A percentile compares a stretch with the other conserved stretches of the same genome.
Evolutionary conservation across 2,797 vertebrate genomes (phyloP).

Genomic region (Pagetopsis macropterus): DNA sequence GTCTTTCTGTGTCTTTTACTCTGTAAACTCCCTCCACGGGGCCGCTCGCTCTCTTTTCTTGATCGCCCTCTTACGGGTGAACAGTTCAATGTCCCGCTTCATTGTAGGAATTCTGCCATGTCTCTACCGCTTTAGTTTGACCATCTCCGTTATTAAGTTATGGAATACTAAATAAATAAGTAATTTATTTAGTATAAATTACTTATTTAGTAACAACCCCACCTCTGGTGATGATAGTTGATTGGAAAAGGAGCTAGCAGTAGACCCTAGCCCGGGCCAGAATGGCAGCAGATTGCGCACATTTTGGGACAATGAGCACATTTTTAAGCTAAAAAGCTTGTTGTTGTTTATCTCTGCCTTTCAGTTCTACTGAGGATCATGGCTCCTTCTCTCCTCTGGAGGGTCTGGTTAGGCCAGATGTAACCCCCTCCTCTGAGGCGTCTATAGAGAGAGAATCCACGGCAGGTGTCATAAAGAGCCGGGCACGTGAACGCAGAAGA

Average conservation of each 20-base stretch:
- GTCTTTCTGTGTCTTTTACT: no score
- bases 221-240: background rate
- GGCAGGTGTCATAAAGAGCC: conserved; percentile 75
- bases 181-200: no score
- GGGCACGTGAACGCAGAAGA: conserved; percentile 81
- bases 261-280: background rate
- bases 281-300: background rate
- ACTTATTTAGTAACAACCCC: no score
- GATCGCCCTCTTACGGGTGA: no score
- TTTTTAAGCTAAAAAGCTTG: background rate
- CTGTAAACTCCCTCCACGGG: no score
- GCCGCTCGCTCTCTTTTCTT: no score
- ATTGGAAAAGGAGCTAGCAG: no score
- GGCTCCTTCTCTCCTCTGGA: conserved; percentile 78
- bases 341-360: background rate
- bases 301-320: background rate
- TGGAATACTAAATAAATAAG: no score
- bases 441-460: conserved; percentile 80
- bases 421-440: conserved; percentile 80
- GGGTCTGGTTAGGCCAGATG: conserved; percentile 79
- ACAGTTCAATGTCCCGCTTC: no score
- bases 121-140: no score
- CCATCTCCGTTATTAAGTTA: no score
- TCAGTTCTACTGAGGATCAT: conserved; percentile 83
- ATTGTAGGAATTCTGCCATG: no score